A percentile compares a stretch with the other conserved stretches of the same genome.
These are phyloP conservation scores for Diarsia mendica DNA, from an alignment of 2,888 invertebrate genomes.

Conservation along the genomic window DNA sequence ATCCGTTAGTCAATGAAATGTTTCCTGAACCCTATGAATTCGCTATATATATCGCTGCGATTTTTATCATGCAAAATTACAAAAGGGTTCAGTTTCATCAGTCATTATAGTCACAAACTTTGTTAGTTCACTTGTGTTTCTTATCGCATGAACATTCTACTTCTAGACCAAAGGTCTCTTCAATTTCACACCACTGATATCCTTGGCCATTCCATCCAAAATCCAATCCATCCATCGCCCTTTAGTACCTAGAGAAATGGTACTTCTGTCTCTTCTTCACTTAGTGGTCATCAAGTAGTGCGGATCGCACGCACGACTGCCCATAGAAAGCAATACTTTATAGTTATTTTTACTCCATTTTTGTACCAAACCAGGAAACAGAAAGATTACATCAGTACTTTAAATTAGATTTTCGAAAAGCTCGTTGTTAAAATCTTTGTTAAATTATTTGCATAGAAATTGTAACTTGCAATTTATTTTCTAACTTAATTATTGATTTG, in stretches of 20 bases:
- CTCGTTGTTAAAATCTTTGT: constrained; percentile 19
- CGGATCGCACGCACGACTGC: constrained; percentile 81
- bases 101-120: too few species aligned
- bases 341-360: constrained; percentile 71
- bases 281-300: constrained; percentile 70
- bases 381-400: constrained; percentile 49
- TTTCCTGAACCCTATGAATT: not conserved
- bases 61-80: not conserved
- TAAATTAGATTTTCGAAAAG: constrained; percentile 46
- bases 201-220: not conserved
- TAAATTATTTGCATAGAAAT: constrained; percentile 21
- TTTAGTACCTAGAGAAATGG: not conserved
- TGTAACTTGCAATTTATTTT: constrained; percentile 20
- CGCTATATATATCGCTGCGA: not conserved
- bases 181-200: not conserved
- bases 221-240: not conserved
- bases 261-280: constrained; percentile 24
- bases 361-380: constrained; percentile 54
- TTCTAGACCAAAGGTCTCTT: not conserved
- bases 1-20: not conserved
- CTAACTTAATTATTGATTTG: constrained; percentile 24
- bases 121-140: not conserved
- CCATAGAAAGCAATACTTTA: constrained; percentile 72
- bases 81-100: not conserved
- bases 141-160: not conserved